Evolutionary conservation across 1,140 invertebrate species (phyloP), one percentile per base, ranked within the genome.

Genomic region (Eumaeus atala): DNA sequence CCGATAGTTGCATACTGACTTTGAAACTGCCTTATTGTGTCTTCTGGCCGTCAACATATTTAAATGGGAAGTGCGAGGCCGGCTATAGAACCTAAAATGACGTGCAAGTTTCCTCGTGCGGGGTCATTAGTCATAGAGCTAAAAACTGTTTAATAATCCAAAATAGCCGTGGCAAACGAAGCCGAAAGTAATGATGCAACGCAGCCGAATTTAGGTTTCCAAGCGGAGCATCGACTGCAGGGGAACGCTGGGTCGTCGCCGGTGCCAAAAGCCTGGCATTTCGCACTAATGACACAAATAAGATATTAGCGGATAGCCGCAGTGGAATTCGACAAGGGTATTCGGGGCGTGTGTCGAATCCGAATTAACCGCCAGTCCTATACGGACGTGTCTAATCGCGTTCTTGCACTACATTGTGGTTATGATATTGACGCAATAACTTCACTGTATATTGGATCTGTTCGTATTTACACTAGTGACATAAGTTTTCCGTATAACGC

Each of bases 261-360:
- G 66, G 57, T 84, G 80, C 83, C 80, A 86, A 86, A 64, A 73
- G 63, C 71, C 74, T 86, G 83, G 81, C 83, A 86, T 86, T 86
- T 86, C 74, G 80, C 80, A 73, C 80, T 79, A 81, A 82, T 81
- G 82, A 86, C 83, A 86, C 83, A 70, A 82, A 86, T 86, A 83
- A 84, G 78, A 86, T 83, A 86, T 84, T 78, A 82, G 80, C 74
- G 77, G 77, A 81, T 81, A 77, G 73, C 64, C 69, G 71, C 59
- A 68, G 71, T 67, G 68, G 69, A 66, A 76, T 77, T 59, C 66
- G 34, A 58, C 65, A 61, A 55, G 60, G 61, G 71, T 77, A 84
- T 84, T 81, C 71, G 71, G 76, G 72, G 56, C 81, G 67, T 67
- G 64, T 61, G 70, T 72, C 70, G 59, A 74, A 72, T 70, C 68